Percentiles rank a stretch among this genome's conserved stretches.
Conservation (phyloP, 2,113 vertebrate genomes). For the Ptyas mucosa region DNA sequence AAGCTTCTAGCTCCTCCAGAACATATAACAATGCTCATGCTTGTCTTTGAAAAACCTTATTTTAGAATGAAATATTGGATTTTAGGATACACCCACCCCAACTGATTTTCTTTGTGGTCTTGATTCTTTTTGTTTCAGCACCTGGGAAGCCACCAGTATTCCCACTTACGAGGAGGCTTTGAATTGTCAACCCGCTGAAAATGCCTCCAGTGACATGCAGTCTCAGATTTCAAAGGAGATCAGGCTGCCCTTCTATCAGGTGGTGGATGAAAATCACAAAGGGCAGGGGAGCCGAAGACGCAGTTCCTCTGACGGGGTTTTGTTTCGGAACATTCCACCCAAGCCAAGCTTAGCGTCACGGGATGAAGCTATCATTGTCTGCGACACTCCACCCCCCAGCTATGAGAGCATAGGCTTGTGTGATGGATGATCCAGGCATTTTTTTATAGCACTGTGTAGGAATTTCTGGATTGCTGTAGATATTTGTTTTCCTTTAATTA, state of each 20-base stretch:
- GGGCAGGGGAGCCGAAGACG: constrained; percentile 28
- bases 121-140: constrained; percentile 33
- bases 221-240: constrained; percentile 31
- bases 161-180: constrained; percentile 67
- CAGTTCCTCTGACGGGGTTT: constrained; percentile 43
- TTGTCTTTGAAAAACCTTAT: neutral
- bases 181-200: constrained; percentile 45
- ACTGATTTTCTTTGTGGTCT: neutral
- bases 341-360: constrained; percentile 31
- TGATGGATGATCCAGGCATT: constrained; percentile 15
- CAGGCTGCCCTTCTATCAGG: constrained; percentile 18
- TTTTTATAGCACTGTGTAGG: neutral
- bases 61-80: neutral
- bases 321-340: constrained; percentile 42
- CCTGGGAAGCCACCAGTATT: constrained; percentile 34
- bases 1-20: neutral
- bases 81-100: neutral
- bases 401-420: constrained; percentile 54
- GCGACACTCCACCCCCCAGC: constrained; percentile 59
- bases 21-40: neutral
- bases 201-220: neutral
- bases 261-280: constrained; percentile 42
- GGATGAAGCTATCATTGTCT: neutral
- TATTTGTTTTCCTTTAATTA: neutral
- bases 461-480: neutral